Conservation (phyloP, 2,113 vertebrate genomes). For the Pseudorhombus dupliciocellatus region DNA sequence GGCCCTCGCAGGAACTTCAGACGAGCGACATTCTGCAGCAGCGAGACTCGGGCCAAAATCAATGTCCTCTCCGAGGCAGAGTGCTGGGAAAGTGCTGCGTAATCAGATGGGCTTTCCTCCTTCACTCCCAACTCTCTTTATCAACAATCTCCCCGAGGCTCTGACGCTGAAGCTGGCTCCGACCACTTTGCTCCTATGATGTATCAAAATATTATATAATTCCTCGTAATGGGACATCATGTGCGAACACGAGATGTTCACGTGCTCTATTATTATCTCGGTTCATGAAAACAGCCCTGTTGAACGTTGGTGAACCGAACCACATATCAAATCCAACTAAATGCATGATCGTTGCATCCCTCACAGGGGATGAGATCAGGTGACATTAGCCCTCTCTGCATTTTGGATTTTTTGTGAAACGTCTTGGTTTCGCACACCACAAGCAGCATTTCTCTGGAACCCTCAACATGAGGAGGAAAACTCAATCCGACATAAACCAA, state of each 20-base stretch:
- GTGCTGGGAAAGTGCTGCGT: constrained; percentile 62
- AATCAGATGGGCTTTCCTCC: constrained; percentile 68
- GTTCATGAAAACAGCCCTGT: constrained; percentile 16
- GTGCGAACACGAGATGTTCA: background rate
- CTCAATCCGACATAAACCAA: constrained; percentile 15
- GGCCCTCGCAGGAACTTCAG: constrained; percentile 57
- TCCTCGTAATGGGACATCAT: background rate
- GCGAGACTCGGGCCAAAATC: constrained; percentile 67
- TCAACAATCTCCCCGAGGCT: constrained; percentile 30
- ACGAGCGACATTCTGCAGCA: constrained; percentile 58
- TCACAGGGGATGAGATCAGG: constrained; percentile 12
- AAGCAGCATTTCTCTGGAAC: constrained; percentile 14
- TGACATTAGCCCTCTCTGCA: constrained; percentile 7
- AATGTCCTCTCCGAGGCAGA: constrained; percentile 64
- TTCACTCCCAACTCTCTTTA: constrained; percentile 35
- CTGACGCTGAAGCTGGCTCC: constrained; percentile 37
- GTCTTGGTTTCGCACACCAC: constrained; percentile 24
- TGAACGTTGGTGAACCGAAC: constrained; percentile 10
- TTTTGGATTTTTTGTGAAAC: constrained; percentile 16
- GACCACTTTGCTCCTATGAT: constrained; percentile 11
- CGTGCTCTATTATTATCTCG: background rate
- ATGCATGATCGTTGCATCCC: constrained; percentile 15
- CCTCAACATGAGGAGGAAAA: constrained; percentile 20
- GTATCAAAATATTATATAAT: background rate
- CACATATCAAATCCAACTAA: constrained; percentile 24